Base-by-base conservation (phyloP, 1,140 invertebrate genomes). In the Drosophila aff. region DNA sequence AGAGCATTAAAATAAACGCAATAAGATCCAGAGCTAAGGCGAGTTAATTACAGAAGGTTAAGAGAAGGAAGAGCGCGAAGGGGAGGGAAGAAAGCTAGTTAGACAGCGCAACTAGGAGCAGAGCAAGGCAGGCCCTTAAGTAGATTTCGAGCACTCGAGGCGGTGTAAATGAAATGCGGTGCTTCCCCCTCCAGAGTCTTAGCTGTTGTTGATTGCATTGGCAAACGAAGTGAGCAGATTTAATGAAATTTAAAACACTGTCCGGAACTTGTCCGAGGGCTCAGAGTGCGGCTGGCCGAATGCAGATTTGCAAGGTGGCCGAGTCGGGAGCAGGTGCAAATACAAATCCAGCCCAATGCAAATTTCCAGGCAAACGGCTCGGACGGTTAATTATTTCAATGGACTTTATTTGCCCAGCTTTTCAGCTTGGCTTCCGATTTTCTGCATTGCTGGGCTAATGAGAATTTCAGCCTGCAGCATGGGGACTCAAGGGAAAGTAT, bases 151-250 rank as follows among this genome's bases (percentile, higher is more conserved):
- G 81, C 85, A 81, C 85, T 84, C 62, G 81, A 89, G 81, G 84
- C 81, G 84, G 74, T 87, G 81, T 79, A 89, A 87, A 89, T 87
- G 68, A 87, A 87, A 87, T 76, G 83, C 83, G 75, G 68, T 50
- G 64, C 76, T 68, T 71, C 50, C 28, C 61, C 18, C 23, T 38
- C 53, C 72, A 47, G 52, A 50, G 43, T 61, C 63, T 66, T 62
- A 53, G 81, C 81, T 44, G 71, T 65, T 89, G 84, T 68, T 89
- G 84, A 89, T 89, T 89, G 84, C 85, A 89, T 89, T 89, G 81
- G 85, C 85, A 89, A 89, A 89, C 84, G 84, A 89, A 89, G 84
- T 89, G 85, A 90, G 78, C 85, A 78, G 84, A 89, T 89, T 89
- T 89, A 89, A 89, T 89, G 84, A 89, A 89, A 89, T 87, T 87